phyloP scores from a whole-genome alignment of 1,140 invertebrate genomes.

The Calosoma granatense region DNA sequence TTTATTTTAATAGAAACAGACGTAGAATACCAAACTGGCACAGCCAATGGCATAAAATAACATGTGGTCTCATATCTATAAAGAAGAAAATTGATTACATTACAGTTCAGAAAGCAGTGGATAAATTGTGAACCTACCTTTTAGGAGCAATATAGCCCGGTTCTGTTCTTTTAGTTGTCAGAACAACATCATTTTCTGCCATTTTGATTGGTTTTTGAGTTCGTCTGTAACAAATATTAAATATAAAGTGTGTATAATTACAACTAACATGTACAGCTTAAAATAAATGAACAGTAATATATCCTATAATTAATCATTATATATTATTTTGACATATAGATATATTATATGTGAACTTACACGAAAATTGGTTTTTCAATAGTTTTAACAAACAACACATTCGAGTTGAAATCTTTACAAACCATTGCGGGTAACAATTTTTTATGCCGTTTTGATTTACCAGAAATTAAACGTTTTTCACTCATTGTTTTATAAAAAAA shows the following conservation, averaged over 20 bases:
- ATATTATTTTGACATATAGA: too few species aligned
- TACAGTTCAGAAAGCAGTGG: too few species aligned
- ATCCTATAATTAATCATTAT: too few species aligned
- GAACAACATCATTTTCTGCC: not conserved
- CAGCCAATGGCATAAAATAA: constrained; percentile 10
- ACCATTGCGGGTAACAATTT: constrained; percentile 3
- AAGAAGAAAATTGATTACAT: not conserved
- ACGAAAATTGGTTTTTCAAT: not conserved
- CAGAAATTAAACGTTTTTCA: not conserved
- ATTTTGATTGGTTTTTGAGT: not conserved
- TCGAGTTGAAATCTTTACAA: not conserved
- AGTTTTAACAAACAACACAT: not conserved
- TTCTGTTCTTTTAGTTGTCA: not conserved
- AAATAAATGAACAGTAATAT: too few species aligned
- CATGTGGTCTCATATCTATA: constrained; percentile 11
- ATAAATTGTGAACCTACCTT: constrained; percentile 1
- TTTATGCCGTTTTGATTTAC: not conserved
- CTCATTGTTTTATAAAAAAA: not conserved
- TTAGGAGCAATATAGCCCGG: not conserved
- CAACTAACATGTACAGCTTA: too few species aligned
- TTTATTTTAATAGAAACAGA: constrained; percentile 15
- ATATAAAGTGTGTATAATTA: too few species aligned
- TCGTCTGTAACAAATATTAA: not conserved
- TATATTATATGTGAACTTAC: too few species aligned
- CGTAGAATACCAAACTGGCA: constrained; percentile 16